Conservation (phyloP, 2,888 invertebrate species). For the Pyrgus malvae region DNA sequence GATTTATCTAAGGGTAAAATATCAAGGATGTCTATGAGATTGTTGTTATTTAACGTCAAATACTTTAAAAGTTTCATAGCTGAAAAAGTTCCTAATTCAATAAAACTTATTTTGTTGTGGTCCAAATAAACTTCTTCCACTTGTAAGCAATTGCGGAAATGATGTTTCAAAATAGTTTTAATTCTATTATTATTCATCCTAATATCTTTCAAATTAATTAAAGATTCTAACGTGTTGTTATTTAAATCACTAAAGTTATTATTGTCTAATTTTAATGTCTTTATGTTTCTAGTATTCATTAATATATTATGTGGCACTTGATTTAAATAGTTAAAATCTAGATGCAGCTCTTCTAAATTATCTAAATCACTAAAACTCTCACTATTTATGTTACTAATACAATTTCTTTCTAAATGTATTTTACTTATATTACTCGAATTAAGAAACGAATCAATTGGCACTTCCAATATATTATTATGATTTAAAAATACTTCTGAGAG, state of each 20-base stretch:
- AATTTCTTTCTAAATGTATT: constrained; percentile 93
- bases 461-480: constrained; percentile 94
- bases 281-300: constrained; percentile 87
- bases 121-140: constrained; percentile 92
- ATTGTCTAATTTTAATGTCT: constrained; percentile 91
- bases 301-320: constrained; percentile 90
- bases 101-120: constrained; percentile 90
- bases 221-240: constrained; percentile 89
- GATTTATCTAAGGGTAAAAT: constrained; percentile 87
- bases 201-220: constrained; percentile 88
- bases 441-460: constrained; percentile 91
- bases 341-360: constrained; percentile 89
- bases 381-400: constrained; percentile 90
- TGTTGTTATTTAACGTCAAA: constrained; percentile 91
- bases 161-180: constrained; percentile 86
- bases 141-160: constrained; percentile 88
- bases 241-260: constrained; percentile 91
- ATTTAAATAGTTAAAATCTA: constrained; percentile 92
- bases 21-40: constrained; percentile 88
- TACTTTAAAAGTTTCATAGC: constrained; percentile 89
- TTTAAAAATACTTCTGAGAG: constrained; percentile 90
- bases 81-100: constrained; percentile 90
- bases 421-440: constrained; percentile 90
- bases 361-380: constrained; percentile 89
- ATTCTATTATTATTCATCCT: constrained; percentile 92